These are phyloP conservation scores for Emesis furor DNA, from an alignment of 2,888 invertebrate species.

Conservation along the genomic window DNA sequence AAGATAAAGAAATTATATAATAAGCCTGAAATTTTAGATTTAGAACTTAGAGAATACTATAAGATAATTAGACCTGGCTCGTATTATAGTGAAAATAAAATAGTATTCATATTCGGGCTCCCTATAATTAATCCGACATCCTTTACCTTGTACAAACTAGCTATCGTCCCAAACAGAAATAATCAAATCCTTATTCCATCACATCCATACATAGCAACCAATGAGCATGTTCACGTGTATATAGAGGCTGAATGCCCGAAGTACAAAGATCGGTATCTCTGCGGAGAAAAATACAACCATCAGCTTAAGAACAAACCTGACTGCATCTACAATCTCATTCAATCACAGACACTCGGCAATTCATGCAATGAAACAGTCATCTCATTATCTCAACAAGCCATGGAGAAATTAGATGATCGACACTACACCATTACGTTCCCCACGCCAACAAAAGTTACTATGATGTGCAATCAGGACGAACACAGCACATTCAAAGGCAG, in stretches of 20 bases:
- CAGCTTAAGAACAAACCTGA: conserved; percentile 47
- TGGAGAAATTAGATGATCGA: conserved; percentile 6
- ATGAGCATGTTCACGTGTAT: conserved; percentile 62
- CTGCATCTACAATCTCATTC: conserved; percentile 52
- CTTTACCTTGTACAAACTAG: conserved; percentile 47
- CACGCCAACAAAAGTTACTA: conserved; percentile 28
- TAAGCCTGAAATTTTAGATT: conserved; percentile 33
- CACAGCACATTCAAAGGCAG: conserved; percentile 41
- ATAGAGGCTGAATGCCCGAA: conserved; percentile 75
- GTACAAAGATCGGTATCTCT: conserved; percentile 57
- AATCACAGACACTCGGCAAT: background rate
- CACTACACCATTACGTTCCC: conserved; percentile 32
- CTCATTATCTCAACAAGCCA: conserved; percentile 8
- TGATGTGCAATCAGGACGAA: conserved; percentile 29
- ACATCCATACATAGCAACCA: conserved; percentile 66
- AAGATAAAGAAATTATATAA: conserved; percentile 34
- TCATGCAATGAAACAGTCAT: background rate
- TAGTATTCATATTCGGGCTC: conserved; percentile 55
- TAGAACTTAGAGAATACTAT: conserved; percentile 47
- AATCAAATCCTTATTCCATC: conserved; percentile 59
- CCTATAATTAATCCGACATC: background rate
- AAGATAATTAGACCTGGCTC: conserved; percentile 40
- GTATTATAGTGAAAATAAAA: conserved; percentile 28
- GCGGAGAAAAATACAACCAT: conserved; percentile 40
- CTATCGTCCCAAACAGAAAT: conserved; percentile 57